Base-by-base conservation (phyloP, 1,140 invertebrate species). In the Panagrolaimus sp. region DNA sequence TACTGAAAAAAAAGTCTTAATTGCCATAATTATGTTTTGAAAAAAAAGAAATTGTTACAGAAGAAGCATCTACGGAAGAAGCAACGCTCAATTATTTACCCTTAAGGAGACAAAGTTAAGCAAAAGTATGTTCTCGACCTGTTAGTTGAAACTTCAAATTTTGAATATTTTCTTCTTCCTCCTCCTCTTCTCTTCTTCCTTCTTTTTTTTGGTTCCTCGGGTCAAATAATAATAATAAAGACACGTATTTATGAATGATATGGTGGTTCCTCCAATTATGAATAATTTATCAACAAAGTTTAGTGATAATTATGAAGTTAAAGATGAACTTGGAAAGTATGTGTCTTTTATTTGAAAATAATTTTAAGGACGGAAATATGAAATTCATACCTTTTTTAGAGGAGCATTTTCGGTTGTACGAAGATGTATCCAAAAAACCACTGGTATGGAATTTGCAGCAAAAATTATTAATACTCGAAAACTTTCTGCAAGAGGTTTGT, bases 401-500 rank as follows among this genome's bases (percentile, higher is more conserved):
- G 96, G 96, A 81, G 96, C 96, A 76, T 99, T 99, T 88, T 98
- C 96, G 63, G 94, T 98, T 79, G 96, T 99, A 55, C 90, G 94
- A 86, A 88, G 94, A 89, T 98, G 96, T 87, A 94, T 98, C 79
- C 95, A 98, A 86, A 98, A 97, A 87, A 90, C 91, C 45, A 94
- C 93, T 69, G 92, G 92, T 75, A 88, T 93, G 84, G 96, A 99
- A 87, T 99, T 98, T 87, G 96, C 96, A 72, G 96, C 96, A 76
- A 99, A 99, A 90, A 98, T 99, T 78, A 99, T 99, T 85, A 99
- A 99, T 85, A 98, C 96, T 76, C 98, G 98, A 88, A 98, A 98
- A 88, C 88, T 99, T 78, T 96, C 94, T 66, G 90, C 94, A 72
- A 90, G 96, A 90, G 93, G 92, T 94, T n/a, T n/a, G n/a, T 38